Conservation (phyloP, 2,113 vertebrate species). For the Murina feae region DNA sequence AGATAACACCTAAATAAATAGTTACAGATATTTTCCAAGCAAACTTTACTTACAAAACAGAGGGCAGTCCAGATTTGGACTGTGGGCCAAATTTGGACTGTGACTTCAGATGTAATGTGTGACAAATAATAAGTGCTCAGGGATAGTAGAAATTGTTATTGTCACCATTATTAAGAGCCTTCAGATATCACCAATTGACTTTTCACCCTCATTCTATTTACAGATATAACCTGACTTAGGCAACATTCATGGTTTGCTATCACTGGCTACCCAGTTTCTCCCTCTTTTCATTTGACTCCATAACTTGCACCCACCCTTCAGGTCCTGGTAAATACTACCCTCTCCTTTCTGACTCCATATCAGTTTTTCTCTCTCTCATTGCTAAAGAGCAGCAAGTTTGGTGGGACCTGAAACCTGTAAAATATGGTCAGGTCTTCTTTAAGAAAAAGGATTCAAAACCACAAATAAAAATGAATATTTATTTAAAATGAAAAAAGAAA, state of each 20-base stretch:
- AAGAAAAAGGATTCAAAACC: background rate
- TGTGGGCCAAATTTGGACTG: background rate
- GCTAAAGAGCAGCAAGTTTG: background rate
- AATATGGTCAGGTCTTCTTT: background rate
- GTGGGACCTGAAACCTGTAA: background rate
- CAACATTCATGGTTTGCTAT: background rate
- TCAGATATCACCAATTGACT: background rate
- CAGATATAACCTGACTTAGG: background rate
- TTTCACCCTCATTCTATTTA: background rate
- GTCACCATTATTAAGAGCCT: background rate
- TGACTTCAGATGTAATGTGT: background rate
- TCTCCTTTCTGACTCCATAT: background rate
- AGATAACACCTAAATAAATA: background rate
- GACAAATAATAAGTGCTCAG: background rate
- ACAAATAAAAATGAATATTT: background rate
- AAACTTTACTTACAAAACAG: background rate
- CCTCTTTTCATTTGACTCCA: background rate
- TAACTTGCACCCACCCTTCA: background rate
- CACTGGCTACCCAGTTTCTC: fast-evolving
- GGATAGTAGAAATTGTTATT: background rate
- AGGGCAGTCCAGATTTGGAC: background rate
- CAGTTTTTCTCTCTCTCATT: background rate
- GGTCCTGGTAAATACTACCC: background rate
- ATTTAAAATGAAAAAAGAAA: background rate
- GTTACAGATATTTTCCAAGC: background rate